Conservation (phyloP, 2,888 invertebrate genomes). For the Eledona agricola region DNA sequence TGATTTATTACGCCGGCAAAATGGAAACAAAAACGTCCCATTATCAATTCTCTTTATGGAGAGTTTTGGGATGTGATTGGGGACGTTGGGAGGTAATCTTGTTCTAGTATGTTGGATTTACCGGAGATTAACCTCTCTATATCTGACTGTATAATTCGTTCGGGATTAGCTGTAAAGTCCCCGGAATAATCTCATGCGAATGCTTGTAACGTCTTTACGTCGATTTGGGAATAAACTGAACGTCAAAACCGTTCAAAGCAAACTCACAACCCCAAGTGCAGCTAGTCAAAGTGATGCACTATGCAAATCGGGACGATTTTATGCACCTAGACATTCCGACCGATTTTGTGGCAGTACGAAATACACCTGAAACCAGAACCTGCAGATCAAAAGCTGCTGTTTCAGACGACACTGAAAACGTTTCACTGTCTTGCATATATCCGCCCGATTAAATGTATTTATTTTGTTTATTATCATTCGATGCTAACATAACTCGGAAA, state of each 20-base stretch:
- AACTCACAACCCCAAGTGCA: constrained; percentile 5
- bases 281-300: constrained; percentile 11
- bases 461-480: background rate
- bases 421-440: background rate
- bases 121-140: constrained; percentile 18
- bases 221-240: constrained; percentile 20
- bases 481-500: background rate
- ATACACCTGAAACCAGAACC: background rate
- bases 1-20: too few species aligned
- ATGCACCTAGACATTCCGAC: background rate
- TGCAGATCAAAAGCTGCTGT: too few species aligned
- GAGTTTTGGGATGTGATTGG: too few species aligned
- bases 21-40: too few species aligned
- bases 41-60: too few species aligned
- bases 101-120: constrained; percentile 19
- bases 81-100: constrained; percentile 18
- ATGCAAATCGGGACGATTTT: background rate
- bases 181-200: constrained; percentile 13
- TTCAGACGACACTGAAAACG: constrained; percentile 1
- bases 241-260: constrained; percentile 4
- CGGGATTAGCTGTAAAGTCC: constrained; percentile 16
- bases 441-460: background rate
- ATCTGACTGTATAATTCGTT: constrained; percentile 21
- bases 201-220: constrained; percentile 11
- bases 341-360: constrained; percentile 1